Conservation (phyloP, 2,888 invertebrate species). For the Erebia epiphron region DNA sequence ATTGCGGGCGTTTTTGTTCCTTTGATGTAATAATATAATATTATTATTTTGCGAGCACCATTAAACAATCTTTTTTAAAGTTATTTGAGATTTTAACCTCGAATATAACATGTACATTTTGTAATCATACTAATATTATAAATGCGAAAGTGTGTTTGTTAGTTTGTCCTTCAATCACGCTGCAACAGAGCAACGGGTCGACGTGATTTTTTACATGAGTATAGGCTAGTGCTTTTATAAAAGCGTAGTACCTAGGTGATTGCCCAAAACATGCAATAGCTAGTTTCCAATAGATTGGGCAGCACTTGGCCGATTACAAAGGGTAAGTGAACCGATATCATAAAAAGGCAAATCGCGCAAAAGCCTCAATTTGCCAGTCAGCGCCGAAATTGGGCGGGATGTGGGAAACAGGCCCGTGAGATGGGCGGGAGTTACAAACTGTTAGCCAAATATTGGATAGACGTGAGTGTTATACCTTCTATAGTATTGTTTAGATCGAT, state of each 20-base stretch:
- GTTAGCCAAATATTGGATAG: slow-evolving; percentile 30
- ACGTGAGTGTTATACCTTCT: slow-evolving; percentile 3
- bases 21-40: not conserved
- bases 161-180: no score
- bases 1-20: not conserved
- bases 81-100: no score
- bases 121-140: no score
- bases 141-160: no score
- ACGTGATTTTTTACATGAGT: no score
- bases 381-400: slow-evolving; percentile 12
- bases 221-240: no score
- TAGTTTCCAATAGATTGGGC: slow-evolving; percentile 14
- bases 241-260: not conserved
- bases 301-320: not conserved
- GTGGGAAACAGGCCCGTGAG: slow-evolving; percentile 8
- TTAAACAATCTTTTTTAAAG: no score
- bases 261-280: not conserved
- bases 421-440: slow-evolving; percentile 21
- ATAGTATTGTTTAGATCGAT: slow-evolving; percentile 6
- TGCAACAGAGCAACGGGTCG: no score
- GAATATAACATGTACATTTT: no score
- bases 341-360: slow-evolving; percentile 18
- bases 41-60: no score
- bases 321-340: not conserved
- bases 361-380: slow-evolving; percentile 26